These are phyloP conservation scores for Poecilia gillii DNA, from an alignment of 2,797 vertebrate species.

Conservation along the genomic window DNA sequence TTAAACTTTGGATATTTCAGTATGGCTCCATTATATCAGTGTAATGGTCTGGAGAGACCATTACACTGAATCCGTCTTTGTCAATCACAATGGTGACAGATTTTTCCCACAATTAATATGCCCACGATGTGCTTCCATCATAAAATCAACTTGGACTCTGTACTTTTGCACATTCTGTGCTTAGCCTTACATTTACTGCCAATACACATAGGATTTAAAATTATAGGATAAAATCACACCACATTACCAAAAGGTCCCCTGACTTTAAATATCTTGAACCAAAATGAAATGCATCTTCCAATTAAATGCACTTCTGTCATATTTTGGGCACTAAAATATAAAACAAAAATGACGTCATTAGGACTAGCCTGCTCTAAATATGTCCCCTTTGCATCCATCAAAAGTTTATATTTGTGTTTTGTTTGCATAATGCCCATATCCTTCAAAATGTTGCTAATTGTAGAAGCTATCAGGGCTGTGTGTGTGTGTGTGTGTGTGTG, in stretches of 20 bases:
- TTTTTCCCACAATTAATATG: conserved; percentile 62
- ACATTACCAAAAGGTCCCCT: background rate
- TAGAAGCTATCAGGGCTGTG: background rate
- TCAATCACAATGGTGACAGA: conserved; percentile 72
- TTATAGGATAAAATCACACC: background rate
- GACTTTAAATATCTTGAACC: background rate
- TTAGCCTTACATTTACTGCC: background rate
- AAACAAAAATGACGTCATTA: background rate
- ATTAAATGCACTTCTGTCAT: background rate
- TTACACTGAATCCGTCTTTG: conserved; percentile 65
- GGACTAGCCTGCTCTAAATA: background rate
- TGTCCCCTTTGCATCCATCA: background rate
- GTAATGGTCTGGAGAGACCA: conserved; percentile 66
- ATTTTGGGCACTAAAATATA: background rate
- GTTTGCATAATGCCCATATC: background rate
- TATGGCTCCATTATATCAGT: conserved; percentile 71
- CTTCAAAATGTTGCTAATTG: background rate
- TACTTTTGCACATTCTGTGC: conserved; percentile 19
- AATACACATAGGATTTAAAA: background rate
- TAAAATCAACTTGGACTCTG: conserved; percentile 38
- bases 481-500: no score
- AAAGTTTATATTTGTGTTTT: background rate
- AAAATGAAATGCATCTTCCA: background rate
- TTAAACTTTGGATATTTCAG: conserved; percentile 65
- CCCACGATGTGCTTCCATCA: conserved; percentile 51